These are phyloP conservation scores for Lethenteron reissneri DNA, from an alignment of 2,113 vertebrate species.

Conservation along the genomic window DNA sequence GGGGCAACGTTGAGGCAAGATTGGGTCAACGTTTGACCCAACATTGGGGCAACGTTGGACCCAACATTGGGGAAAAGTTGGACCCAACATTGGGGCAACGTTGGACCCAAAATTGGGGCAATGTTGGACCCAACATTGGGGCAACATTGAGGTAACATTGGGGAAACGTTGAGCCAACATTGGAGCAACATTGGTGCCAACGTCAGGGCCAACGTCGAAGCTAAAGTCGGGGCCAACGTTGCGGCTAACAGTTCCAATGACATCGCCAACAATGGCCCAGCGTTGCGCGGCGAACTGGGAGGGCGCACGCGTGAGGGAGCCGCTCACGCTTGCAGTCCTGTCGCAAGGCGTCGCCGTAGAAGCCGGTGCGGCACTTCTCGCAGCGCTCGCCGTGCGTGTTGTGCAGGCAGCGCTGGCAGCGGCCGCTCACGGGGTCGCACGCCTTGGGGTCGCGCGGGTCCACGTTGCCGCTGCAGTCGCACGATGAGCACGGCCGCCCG, in stretches of 20 bases:
- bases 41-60: too few species aligned
- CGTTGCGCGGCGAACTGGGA: not conserved
- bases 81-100: too few species aligned
- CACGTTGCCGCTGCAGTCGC: conserved; percentile 51
- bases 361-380: conserved; percentile 30
- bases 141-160: too few species aligned
- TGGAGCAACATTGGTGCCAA: too few species aligned
- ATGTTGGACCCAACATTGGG: too few species aligned
- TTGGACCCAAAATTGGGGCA: too few species aligned
- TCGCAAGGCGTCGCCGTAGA: conserved; percentile 37
- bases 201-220: too few species aligned
- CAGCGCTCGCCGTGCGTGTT: conserved; percentile 33
- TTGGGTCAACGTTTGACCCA: too few species aligned
- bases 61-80: too few species aligned
- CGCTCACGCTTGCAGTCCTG: conserved; percentile 45
- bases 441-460: conserved; percentile 31
- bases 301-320: not conserved
- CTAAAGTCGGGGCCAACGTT: too few species aligned
- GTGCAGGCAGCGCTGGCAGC: conserved; percentile 42
- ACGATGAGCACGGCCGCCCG: conserved; percentile 29
- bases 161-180: too few species aligned
- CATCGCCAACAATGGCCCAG: not conserved
- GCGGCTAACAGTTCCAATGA: not conserved
- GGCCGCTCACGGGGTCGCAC: conserved; percentile 35
- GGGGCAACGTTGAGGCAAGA: too few species aligned